These are phyloP conservation scores for Gymnopithys bicolor DNA, from an alignment of 2,797 vertebrate species.

Conservation along the genomic window DNA sequence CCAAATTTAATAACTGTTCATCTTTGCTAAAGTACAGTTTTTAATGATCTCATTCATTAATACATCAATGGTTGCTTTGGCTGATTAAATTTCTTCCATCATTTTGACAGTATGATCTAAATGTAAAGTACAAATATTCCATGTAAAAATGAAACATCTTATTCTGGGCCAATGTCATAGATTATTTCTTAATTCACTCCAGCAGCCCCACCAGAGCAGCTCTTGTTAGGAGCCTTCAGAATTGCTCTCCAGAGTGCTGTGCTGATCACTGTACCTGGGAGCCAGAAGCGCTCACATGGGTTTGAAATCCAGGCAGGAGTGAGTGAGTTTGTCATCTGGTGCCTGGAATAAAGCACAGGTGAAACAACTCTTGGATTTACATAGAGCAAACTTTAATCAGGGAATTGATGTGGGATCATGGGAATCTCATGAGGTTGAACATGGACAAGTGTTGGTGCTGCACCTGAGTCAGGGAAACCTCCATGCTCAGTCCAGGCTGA, in stretches of 20 bases:
- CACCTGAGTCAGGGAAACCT: neutral
- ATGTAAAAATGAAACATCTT: neutral
- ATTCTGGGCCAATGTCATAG: neutral
- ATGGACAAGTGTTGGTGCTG: neutral
- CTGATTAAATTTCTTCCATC: conserved; percentile 66
- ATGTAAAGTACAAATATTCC: conserved; percentile 53
- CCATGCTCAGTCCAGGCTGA: fast-evolving
- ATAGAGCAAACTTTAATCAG: neutral
- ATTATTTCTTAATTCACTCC: neutral
- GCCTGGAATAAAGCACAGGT: neutral
- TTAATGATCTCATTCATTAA: conserved; percentile 68
- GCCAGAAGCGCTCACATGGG: neutral
- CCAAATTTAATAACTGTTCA: conserved; percentile 65
- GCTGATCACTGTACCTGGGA: neutral
- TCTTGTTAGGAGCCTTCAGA: neutral
- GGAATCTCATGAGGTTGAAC: neutral
- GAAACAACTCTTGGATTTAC: neutral
- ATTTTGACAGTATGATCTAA: conserved; percentile 55
- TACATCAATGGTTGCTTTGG: conserved; percentile 52
- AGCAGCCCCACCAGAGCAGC: neutral
- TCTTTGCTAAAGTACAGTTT: conserved; percentile 46
- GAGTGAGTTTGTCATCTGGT: neutral
- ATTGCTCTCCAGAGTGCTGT: neutral
- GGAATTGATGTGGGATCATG: neutral
- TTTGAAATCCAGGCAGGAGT: neutral